A percentile compares a stretch with the other conserved stretches of the same genome.
phyloP scores from a whole-genome alignment of 2,888 invertebrate genomes.

The Laothoe populi region DNA sequence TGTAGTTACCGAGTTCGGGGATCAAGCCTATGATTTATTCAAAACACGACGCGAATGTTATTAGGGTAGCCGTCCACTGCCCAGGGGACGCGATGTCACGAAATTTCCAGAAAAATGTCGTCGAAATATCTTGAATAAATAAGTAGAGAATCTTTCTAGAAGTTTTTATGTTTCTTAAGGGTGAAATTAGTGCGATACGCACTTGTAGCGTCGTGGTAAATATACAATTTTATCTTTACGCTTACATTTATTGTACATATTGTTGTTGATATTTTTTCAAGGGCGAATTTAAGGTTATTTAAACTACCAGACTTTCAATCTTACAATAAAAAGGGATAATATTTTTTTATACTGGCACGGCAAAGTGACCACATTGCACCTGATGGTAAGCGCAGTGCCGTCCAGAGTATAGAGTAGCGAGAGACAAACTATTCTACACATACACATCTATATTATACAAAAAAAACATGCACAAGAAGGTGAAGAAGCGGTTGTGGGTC shows the following conservation, averaged over 20 bases:
- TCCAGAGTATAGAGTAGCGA: too few relatives aligned
- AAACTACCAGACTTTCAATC: too few relatives aligned
- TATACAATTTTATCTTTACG: background rate
- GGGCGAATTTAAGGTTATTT: too few relatives aligned
- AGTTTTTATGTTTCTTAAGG: slow-evolving; percentile 16
- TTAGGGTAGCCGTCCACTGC: slow-evolving; percentile 18
- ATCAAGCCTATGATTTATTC: slow-evolving; percentile 25
- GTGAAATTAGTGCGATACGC: slow-evolving; percentile 15
- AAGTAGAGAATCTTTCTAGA: background rate
- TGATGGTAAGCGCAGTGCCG: too few relatives aligned
- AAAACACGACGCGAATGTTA: slow-evolving; percentile 10
- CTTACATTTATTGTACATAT: background rate
- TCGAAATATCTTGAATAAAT: slow-evolving; percentile 23
- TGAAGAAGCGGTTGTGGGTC: too few relatives aligned
- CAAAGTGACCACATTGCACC: too few relatives aligned
- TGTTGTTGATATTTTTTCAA: background rate
- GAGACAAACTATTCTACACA: too few relatives aligned
- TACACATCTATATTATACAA: too few relatives aligned
- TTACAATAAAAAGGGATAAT: too few relatives aligned
- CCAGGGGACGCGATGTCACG: slow-evolving; percentile 15
- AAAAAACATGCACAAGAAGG: too few relatives aligned
- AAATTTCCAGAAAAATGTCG: background rate
- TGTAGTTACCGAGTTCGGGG: slow-evolving; percentile 15
- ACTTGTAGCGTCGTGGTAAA: background rate
- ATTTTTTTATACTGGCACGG: too few relatives aligned